A percentile compares a stretch with the other conserved stretches of the same genome.
Conservation (phyloP, 2,113 vertebrate species). For the Seriola aureovittata region DNA sequence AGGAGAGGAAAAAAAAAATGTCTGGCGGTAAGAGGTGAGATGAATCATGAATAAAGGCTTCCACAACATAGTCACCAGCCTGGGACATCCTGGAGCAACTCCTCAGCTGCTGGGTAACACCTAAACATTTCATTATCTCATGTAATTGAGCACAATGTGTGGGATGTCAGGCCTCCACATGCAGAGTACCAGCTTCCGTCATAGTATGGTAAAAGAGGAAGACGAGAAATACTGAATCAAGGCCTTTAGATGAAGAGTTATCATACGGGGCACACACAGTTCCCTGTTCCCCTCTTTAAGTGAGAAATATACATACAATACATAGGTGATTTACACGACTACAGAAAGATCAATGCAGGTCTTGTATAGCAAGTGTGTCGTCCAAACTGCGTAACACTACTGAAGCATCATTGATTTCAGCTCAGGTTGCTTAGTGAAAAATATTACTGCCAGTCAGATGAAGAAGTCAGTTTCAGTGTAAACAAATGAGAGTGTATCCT, state of each 20-base stretch:
- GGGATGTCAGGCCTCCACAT: conserved; percentile 13
- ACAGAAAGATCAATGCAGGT: not conserved
- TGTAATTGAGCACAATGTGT: conserved; percentile 2
- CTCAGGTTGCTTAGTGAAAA: not conserved
- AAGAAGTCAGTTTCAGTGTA: not conserved
- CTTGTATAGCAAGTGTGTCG: not conserved
- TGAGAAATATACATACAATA: not conserved
- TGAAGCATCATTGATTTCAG: not conserved
- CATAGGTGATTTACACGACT: not conserved
- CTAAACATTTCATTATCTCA: conserved; percentile 49
- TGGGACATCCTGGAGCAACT: conserved; percentile 19
- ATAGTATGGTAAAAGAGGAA: conserved; percentile 9
- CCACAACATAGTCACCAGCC: not conserved
- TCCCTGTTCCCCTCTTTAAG: not conserved
- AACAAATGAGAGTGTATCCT: not conserved
- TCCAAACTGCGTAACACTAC: not conserved
- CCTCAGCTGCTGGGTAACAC: conserved; percentile 33
- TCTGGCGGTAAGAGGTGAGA: conserved; percentile 10
- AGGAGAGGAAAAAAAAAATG: conserved; percentile 5
- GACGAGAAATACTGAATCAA: not conserved
- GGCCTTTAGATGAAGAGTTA: not conserved
- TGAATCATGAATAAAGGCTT: conserved; percentile 38
- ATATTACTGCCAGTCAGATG: not conserved
- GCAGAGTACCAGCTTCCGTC: not conserved
- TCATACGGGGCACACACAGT: not conserved